These are phyloP conservation scores for Monomorium pharaonis DNA, from an alignment of 1,140 invertebrate genomes.

Conservation along the genomic window DNA sequence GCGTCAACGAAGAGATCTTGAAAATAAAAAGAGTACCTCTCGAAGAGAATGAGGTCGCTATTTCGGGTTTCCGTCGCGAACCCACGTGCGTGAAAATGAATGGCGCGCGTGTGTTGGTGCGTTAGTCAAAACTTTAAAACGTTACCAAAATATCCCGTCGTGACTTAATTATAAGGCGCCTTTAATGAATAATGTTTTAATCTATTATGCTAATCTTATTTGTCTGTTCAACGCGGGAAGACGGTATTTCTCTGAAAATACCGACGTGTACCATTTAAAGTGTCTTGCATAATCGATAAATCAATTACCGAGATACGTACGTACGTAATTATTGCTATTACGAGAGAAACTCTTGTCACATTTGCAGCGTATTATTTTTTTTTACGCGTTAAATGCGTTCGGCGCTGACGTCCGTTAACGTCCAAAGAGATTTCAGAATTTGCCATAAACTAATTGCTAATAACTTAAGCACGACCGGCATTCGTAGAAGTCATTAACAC, in stretches of 20 bases:
- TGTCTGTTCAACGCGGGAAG: background rate
- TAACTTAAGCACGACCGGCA: constrained; percentile 30
- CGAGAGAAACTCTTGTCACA: background rate
- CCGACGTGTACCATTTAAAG: background rate
- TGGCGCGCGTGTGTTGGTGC: background rate
- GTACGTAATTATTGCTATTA: background rate
- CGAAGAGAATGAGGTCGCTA: constrained; percentile 14
- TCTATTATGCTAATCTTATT: background rate
- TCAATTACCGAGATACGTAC: background rate
- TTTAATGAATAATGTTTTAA: background rate
- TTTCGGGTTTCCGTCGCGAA: background rate
- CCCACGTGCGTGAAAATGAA: background rate
- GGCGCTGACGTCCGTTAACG: background rate
- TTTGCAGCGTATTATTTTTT: background rate
- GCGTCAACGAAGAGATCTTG: background rate
- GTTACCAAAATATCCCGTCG: background rate
- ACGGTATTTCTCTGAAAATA: constrained; percentile 11
- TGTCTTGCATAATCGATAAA: background rate
- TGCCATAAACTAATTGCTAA: constrained; percentile 28
- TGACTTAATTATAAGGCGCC: background rate
- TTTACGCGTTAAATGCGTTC: background rate
- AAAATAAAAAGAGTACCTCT: background rate
- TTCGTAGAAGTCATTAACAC: constrained; percentile 50
- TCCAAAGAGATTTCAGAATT: constrained; percentile 31
- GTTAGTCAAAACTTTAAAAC: background rate